Base-by-base conservation (phyloP, 53 echinoderm and acorn worm genomes). In the Pentamera pediparva region DNA sequence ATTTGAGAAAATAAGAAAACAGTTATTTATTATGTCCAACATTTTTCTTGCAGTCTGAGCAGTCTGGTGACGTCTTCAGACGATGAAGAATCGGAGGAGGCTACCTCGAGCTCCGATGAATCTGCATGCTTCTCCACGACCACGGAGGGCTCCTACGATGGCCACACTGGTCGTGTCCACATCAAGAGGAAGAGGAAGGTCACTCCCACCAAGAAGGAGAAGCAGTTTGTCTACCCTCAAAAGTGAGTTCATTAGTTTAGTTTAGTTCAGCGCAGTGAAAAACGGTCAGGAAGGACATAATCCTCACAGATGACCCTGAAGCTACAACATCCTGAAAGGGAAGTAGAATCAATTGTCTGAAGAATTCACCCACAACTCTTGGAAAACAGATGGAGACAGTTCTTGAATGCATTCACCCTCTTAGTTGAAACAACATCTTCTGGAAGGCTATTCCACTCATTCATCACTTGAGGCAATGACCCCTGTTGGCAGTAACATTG, bases 131-230 rank as follows among this genome's bases (percentile, higher is more conserved):
- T 54, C 6, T 72, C 52, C 19, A 53, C 73, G 15, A 72, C 73
- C 10, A 72, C 73, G 20, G 73, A 72, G n/a, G 73, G 73, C 21
- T 72, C 73, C 21, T 72, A 72, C 28, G 73, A 72, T 26, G 73
- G 73, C 19, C 36, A 9, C 24, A 72, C 73, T 5, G 73, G 73
- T 9, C 31, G 26, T 8, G 55, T 72, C 9, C 73, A 52, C 28
- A 54, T 72, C 20, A 72, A 72, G 26, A 50, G 73, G 5, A 72
- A 72, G 73, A 72, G 73, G 55, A 72, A 54, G 51, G 32, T 53
- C 2, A 36, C 52, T 36, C 52, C 52, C 8, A 72, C 51, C 17
- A 54, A 72, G 73, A 32, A 52, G 51, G 33, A 52, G 49, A 72
- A 72, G 32, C 32, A 72, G 35, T 32, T 47, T 54, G 73, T 72